Evolutionary conservation across 2,113 vertebrate genomes (phyloP).

Genomic region (Aviceda subcristata): DNA sequence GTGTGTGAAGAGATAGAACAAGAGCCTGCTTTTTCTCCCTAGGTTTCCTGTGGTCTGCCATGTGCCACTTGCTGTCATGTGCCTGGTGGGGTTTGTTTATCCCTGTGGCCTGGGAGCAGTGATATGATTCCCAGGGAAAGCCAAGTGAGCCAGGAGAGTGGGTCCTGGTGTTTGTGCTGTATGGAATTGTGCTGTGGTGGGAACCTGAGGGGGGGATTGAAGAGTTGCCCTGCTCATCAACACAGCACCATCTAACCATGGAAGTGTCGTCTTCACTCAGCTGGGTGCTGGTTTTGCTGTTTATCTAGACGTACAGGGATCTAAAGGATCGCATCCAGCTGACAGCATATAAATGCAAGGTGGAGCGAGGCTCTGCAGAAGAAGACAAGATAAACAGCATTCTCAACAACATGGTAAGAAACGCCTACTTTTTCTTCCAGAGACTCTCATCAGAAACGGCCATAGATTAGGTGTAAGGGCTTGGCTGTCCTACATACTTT

Average conservation of each 20-base stretch:
- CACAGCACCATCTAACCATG: not conserved
- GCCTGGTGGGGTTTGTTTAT: not conserved
- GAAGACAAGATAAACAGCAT: constrained; percentile 86
- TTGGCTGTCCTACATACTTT: not conserved
- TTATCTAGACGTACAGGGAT: constrained; percentile 84
- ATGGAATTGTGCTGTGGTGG: not conserved
- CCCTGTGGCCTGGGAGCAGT: not conserved
- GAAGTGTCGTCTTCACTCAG: not conserved
- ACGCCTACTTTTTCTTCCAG: not conserved
- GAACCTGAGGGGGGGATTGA: not conserved
- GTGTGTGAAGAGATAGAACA: not conserved
- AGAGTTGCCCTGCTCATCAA: not conserved
- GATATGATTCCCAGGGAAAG: not conserved
- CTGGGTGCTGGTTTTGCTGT: constrained; percentile 25
- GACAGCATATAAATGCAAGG: constrained; percentile 82
- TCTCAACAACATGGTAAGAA: constrained; percentile 84
- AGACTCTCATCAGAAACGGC: not conserved
- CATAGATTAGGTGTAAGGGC: not conserved
- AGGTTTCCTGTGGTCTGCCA: not conserved
- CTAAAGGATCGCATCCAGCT: constrained; percentile 91
- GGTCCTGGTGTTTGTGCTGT: not conserved
- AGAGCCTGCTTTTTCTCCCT: not conserved
- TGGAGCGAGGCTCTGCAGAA: constrained; percentile 83
- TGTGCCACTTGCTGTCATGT: not conserved
- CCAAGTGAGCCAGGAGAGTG: not conserved